phyloP scores from a whole-genome alignment of 2,113 vertebrate species.

The Corythornis vintsioides region DNA sequence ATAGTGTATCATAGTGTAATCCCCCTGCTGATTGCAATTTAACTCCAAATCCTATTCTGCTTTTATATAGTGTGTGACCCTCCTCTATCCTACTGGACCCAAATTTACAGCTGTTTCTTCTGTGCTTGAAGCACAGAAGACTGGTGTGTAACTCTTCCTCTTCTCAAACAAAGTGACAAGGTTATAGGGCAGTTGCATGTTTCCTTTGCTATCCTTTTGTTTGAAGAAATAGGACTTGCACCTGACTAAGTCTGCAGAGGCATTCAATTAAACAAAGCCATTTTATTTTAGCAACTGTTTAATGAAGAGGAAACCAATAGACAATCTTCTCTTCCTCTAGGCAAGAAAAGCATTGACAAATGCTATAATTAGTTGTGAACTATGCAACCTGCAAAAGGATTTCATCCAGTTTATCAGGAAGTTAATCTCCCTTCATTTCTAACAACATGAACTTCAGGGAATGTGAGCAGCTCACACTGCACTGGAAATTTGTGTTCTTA shows the following conservation, averaged over 20 bases:
- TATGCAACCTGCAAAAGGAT: background rate
- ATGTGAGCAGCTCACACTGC: background rate
- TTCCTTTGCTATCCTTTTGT: conserved; percentile 48
- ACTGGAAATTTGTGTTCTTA: background rate
- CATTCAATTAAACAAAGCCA: conserved; percentile 19
- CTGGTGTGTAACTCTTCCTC: conserved; percentile 4
- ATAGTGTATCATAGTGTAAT: background rate
- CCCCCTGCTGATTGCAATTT: background rate
- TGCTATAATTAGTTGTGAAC: conserved; percentile 44
- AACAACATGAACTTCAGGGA: background rate
- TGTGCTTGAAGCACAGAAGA: conserved; percentile 38
- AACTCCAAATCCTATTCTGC: background rate
- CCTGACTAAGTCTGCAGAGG: conserved; percentile 10
- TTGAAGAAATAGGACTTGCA: conserved; percentile 29
- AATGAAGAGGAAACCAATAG: conserved; percentile 51
- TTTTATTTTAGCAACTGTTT: conserved; percentile 49
- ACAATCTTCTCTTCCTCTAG: conserved; percentile 22
- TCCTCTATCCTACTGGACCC: conserved; percentile 30
- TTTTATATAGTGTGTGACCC: background rate
- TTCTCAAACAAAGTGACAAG: background rate
- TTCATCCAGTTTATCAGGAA: background rate
- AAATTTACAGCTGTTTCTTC: conserved; percentile 43
- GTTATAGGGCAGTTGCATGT: background rate
- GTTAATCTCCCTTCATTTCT: background rate
- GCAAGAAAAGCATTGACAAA: background rate